phyloP scores from a whole-genome alignment of 2,113 vertebrate genomes.

The Diadophis punctatus region DNA sequence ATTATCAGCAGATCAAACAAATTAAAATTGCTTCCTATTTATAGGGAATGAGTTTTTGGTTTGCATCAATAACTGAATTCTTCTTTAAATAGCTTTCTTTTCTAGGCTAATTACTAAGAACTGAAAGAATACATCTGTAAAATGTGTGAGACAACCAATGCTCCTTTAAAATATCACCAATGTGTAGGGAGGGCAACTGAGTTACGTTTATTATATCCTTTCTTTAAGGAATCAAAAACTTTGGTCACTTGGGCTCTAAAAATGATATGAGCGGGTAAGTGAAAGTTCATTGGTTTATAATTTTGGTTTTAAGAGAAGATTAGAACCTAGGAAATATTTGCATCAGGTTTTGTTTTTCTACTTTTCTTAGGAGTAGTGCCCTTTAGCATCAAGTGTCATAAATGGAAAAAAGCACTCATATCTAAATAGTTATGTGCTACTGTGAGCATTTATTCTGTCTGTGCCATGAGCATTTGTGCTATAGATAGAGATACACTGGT shows the following conservation, averaged over 20 bases:
- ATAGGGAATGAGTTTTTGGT: no score
- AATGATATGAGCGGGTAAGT: slow-evolving; percentile 57
- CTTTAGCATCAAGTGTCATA: not conserved
- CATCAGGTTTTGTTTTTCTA: not conserved
- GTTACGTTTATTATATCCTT: not conserved
- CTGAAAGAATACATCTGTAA: not conserved
- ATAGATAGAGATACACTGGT: not conserved
- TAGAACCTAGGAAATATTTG: not conserved
- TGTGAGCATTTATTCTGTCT: not conserved
- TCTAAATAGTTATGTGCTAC: not conserved
- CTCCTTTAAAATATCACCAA: not conserved
- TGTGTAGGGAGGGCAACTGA: not conserved
- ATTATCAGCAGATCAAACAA: not conserved
- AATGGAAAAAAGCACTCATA: not conserved
- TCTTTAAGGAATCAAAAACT: slow-evolving; percentile 32
- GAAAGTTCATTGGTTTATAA: not conserved
- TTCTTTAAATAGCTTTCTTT: not conserved
- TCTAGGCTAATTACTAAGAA: not conserved
- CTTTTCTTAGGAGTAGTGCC: not conserved
- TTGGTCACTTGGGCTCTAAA: slow-evolving; percentile 43
- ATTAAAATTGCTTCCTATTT: not conserved
- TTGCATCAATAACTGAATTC: not conserved
- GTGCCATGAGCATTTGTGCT: not conserved
- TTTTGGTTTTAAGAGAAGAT: not conserved
- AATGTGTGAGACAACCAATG: not conserved